phyloP scores from a whole-genome alignment of 1,140 invertebrate genomes.

The Hyles euphorbiae region DNA sequence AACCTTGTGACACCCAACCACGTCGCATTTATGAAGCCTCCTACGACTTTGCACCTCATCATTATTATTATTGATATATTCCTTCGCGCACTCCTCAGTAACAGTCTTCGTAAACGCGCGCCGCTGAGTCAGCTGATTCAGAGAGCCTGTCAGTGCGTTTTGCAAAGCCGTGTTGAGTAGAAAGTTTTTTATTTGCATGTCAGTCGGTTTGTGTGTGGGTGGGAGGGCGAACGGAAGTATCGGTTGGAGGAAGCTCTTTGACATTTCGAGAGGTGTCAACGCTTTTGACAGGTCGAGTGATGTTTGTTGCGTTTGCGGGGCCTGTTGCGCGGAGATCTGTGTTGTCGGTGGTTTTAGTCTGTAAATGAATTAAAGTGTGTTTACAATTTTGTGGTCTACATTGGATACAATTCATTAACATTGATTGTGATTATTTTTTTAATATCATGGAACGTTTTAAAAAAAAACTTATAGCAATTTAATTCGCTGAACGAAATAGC shows the following conservation, averaged over 20 bases:
- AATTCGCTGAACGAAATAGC: too few relatives aligned
- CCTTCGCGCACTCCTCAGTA: conserved; percentile 6
- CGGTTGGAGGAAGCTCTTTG: conserved; percentile 28
- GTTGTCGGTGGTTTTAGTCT: conserved; percentile 34
- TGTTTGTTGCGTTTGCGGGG: conserved; percentile 7
- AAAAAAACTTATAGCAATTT: too few relatives aligned
- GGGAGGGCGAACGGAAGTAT: conserved; percentile 32
- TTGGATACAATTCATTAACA: too few relatives aligned
- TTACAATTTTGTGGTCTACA: too few relatives aligned
- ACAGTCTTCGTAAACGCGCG: background rate
- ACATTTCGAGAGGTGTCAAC: conserved; percentile 4
- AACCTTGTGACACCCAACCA: conserved; percentile 96
- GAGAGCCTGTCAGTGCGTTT: conserved; percentile 40
- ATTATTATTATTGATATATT: conserved; percentile 19
- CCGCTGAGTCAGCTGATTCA: conserved; percentile 26
- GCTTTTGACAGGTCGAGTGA: conserved; percentile 27
- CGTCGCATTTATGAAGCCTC: conserved; percentile 94
- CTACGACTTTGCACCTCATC: conserved; percentile 34
- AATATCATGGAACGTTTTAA: too few relatives aligned
- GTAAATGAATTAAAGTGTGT: conserved; percentile 19
- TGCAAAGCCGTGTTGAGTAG: conserved; percentile 55
- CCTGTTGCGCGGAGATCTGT: conserved; percentile 17
- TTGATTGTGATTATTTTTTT: too few relatives aligned
- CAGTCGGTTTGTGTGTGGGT: conserved; percentile 24
- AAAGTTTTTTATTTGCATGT: conserved; percentile 50